phyloP scores from a whole-genome alignment of 2,888 invertebrate species.

The Chorisops tibialis region DNA sequence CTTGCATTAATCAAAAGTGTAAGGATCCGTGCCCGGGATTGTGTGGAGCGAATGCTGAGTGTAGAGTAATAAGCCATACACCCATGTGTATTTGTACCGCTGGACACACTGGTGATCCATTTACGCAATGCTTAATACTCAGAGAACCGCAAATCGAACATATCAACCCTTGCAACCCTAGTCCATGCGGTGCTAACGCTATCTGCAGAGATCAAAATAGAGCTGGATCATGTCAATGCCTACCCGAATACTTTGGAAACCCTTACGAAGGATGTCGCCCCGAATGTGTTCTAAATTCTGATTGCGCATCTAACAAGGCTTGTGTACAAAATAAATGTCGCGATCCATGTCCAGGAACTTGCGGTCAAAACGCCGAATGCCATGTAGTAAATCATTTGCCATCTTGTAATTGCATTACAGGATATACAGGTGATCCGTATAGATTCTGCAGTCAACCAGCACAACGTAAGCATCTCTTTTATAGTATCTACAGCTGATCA shows the following conservation, averaged over 20 bases:
- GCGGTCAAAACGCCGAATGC: conserved; percentile 71
- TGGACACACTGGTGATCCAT: conserved; percentile 74
- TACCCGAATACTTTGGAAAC: conserved; percentile 70
- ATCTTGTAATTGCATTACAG: conserved; percentile 64
- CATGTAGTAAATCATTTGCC: conserved; percentile 71
- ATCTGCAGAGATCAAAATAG: conserved; percentile 64
- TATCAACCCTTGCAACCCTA: conserved; percentile 59
- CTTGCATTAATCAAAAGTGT: conserved; percentile 76
- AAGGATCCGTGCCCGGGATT: conserved; percentile 68
- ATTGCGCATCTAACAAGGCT: conserved; percentile 68
- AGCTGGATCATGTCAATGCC: conserved; percentile 67
- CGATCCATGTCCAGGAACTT: conserved; percentile 76
- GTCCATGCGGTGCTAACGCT: conserved; percentile 68
- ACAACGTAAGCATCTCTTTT: conserved; percentile 55
- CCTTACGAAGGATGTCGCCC: conserved; percentile 75
- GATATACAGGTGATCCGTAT: conserved; percentile 74
- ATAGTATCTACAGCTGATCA: not conserved
- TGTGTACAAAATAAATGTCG: conserved; percentile 71
- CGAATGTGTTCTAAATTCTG: conserved; percentile 69
- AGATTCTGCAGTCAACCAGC: conserved; percentile 55
- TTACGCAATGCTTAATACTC: conserved; percentile 59
- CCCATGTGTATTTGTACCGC: conserved; percentile 66
- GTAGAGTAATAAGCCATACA: conserved; percentile 72
- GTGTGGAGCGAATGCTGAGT: conserved; percentile 71
- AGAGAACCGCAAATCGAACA: conserved; percentile 50